Evolutionary conservation across 2,113 vertebrate species (phyloP).

Genomic region (Melanostigma gelatinosum): DNA sequence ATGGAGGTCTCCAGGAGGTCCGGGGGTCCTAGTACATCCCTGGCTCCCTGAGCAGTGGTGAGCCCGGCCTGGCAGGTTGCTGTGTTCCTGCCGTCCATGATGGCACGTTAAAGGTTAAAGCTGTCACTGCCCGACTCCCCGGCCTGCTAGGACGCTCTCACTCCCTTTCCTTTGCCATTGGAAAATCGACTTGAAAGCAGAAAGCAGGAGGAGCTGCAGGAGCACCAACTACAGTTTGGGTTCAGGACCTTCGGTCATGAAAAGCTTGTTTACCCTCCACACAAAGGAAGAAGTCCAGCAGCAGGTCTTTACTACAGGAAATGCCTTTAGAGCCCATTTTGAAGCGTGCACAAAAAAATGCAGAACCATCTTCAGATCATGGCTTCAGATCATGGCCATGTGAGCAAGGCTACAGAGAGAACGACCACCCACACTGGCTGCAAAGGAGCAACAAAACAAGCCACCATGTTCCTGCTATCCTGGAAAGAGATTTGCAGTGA

Average conservation of each 20-base stretch:
- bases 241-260: too few relatives aligned
- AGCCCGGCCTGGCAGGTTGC: constrained; percentile 23
- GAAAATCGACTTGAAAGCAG: constrained; percentile 29
- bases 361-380: not conserved
- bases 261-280: not conserved
- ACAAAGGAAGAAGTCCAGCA: not conserved
- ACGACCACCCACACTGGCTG: not conserved
- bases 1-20: constrained; percentile 59
- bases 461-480: not conserved
- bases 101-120: constrained; percentile 60
- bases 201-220: constrained; percentile 10
- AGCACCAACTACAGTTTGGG: not conserved
- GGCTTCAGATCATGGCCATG: not conserved
- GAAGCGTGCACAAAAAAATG: not conserved
- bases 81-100: constrained; percentile 33
- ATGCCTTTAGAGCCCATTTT: not conserved
- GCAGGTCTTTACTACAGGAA: too few relatives aligned
- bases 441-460: not conserved
- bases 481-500: too few relatives aligned
- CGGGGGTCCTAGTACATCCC: constrained; percentile 36
- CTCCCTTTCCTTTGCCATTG: not conserved
- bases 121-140: constrained; percentile 19
- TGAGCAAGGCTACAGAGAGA: not conserved
- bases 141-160: not conserved
- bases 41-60: constrained; percentile 6